These are phyloP conservation scores for Lordiphosa clarofinis DNA, from an alignment of 1,140 invertebrate species.

Conservation along the genomic window DNA sequence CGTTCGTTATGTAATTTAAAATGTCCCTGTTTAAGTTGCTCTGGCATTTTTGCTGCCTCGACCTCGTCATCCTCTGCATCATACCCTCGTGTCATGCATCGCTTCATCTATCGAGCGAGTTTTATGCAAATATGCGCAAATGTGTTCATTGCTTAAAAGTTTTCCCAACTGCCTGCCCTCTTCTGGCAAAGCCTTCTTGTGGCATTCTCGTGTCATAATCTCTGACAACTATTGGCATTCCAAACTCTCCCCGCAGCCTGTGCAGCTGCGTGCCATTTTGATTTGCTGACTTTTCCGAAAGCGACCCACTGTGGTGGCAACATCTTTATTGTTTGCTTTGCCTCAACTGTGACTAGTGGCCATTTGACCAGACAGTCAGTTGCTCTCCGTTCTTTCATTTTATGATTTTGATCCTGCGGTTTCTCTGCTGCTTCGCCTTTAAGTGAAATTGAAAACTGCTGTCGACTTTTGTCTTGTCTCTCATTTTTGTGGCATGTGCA, in stretches of 20 bases:
- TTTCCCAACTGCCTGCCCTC: constrained; percentile 19
- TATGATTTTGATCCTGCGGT: constrained; percentile 10
- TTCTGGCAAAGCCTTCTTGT: constrained; percentile 15
- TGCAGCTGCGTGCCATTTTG: constrained; percentile 49
- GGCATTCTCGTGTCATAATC: constrained; percentile 72
- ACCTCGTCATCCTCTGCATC: neutral
- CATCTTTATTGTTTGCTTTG: constrained; percentile 11
- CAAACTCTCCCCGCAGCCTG: constrained; percentile 15
- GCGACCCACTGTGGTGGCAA: constrained; percentile 6
- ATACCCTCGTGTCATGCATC: constrained; percentile 4
- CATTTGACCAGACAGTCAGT: constrained; percentile 5
- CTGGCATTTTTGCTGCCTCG: constrained; percentile 24
- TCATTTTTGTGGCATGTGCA: constrained; percentile 55
- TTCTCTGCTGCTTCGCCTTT: constrained; percentile 27
- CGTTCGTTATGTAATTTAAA: constrained; percentile 31
- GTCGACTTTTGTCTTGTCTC: constrained; percentile 57
- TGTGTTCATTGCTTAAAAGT: constrained; percentile 73
- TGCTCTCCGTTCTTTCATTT: neutral
- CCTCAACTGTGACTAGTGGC: neutral
- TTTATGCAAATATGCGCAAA: constrained; percentile 75
- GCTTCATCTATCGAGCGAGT: constrained; percentile 53
- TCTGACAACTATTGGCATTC: constrained; percentile 76
- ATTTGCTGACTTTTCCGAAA: constrained; percentile 53
- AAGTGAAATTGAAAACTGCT: constrained; percentile 72
- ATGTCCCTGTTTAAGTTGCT: constrained; percentile 48